These are phyloP conservation scores for Cichlasoma orientale DNA, from an alignment of 2,797 vertebrate genomes.

Conservation along the genomic window DNA sequence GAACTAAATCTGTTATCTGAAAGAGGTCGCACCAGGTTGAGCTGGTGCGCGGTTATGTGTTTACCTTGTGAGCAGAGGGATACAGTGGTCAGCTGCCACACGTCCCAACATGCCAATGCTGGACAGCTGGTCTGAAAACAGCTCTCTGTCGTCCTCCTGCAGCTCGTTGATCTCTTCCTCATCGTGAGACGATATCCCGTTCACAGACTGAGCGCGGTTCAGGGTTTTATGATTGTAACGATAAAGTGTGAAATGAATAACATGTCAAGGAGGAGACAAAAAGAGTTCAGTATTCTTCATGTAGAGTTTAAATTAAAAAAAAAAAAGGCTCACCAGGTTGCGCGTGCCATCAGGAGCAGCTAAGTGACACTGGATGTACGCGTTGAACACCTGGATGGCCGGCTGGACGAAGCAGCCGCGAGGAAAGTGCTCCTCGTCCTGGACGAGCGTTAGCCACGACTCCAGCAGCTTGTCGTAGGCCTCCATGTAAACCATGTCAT, in stretches of 20 bases:
- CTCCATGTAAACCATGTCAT: slow-evolving; percentile 99
- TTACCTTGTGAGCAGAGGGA: slow-evolving; percentile 95
- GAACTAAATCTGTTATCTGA: not conserved
- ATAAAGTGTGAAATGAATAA: not conserved
- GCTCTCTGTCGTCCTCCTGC: slow-evolving; percentile 96
- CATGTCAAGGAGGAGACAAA: no score
- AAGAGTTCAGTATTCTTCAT: not conserved
- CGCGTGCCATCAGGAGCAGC: slow-evolving; percentile 97
- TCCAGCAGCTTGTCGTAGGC: slow-evolving; percentile 97
- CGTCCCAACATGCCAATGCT: slow-evolving; percentile 97
- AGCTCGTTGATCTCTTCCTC: slow-evolving; percentile 98
- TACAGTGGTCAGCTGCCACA: slow-evolving; percentile 95
- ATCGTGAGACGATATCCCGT: slow-evolving; percentile 92
- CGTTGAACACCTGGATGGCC: slow-evolving; percentile 98
- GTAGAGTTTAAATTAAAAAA: not conserved
- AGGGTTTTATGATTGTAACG: not conserved
- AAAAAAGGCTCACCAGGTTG: slow-evolving; percentile 88
- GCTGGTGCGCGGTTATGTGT: not conserved
- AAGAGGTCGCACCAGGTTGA: not conserved
- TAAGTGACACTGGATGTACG: slow-evolving; percentile 98
- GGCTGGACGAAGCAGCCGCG: slow-evolving; percentile 96
- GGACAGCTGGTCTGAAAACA: slow-evolving; percentile 97
- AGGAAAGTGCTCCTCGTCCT: slow-evolving; percentile 97
- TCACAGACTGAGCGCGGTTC: slow-evolving; percentile 86
- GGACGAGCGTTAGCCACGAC: slow-evolving; percentile 96